These are phyloP conservation scores for Hydra vulgaris DNA, from an alignment of 30 jellyfish, hydroid and myxozoan species.

Conservation along the genomic window DNA sequence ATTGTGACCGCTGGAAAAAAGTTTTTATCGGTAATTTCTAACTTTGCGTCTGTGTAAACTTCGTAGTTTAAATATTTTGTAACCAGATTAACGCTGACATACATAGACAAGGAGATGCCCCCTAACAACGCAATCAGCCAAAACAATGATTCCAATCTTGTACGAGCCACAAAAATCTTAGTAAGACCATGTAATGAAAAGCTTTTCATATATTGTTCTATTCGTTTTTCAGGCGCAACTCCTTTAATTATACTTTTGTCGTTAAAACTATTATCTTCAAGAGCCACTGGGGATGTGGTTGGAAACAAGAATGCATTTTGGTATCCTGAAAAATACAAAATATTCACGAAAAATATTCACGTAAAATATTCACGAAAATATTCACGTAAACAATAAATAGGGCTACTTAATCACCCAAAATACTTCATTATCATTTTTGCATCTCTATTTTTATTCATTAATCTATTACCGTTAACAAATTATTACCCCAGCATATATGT, in stretches of 20 bases:
- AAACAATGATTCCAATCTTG: conserved; percentile 18
- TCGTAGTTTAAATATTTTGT: conserved; percentile 15
- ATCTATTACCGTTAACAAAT: too few species aligned
- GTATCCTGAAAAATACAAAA: too few species aligned
- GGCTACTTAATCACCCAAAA: too few species aligned
- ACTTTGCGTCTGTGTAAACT: conserved; percentile 16
- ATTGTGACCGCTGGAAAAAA: conserved; percentile 23
- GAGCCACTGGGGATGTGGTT: not conserved
- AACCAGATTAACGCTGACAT: conserved; percentile 13
- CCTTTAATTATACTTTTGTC: not conserved
- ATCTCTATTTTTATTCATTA: too few species aligned
- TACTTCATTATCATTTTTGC: too few species aligned
- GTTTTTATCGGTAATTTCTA: not conserved
- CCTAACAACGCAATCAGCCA: conserved; percentile 18
- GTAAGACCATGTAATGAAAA: conserved; percentile 35
- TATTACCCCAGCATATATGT: too few species aligned
- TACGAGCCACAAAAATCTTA: not conserved
- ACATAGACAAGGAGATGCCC: conserved; percentile 3
- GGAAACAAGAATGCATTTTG: too few species aligned
- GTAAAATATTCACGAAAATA: too few species aligned
- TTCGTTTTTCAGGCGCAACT: not conserved
- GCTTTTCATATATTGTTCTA: conserved; percentile 1
- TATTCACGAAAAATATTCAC: too few species aligned
- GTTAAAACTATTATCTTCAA: not conserved
- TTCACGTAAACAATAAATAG: too few species aligned